Evolutionary conservation across 1,140 invertebrate genomes (phyloP).

Genomic region (Hylyphantes graminicola): DNA sequence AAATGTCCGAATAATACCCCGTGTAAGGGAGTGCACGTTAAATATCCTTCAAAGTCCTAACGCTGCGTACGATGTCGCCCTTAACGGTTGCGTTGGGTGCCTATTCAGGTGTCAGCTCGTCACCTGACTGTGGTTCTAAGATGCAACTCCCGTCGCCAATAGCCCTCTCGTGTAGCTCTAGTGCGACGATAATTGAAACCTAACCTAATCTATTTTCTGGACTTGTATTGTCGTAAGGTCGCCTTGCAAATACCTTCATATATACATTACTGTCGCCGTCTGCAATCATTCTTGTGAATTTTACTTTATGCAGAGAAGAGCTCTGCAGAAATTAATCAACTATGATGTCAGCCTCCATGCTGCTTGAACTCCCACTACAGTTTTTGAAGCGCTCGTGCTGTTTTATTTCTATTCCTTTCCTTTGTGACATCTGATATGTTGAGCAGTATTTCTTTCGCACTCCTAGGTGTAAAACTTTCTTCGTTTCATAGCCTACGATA

Average conservation of each 20-base stretch:
- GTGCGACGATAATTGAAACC: too few species aligned
- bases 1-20: too few species aligned
- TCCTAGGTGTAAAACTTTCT: constrained; percentile 67
- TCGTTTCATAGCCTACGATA: constrained; percentile 65
- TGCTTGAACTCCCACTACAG: constrained; percentile 65
- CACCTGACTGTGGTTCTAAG: too few species aligned
- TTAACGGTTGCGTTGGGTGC: too few species aligned
- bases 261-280: constrained; percentile 69
- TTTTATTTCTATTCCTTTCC: constrained; percentile 27
- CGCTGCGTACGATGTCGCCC: too few species aligned
- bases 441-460: constrained; percentile 68
- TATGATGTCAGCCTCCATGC: constrained; percentile 69
- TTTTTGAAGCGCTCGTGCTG: constrained; percentile 65
- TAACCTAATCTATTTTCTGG: too few species aligned
- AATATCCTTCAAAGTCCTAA: too few species aligned
- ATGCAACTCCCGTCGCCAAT: too few species aligned
- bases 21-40: too few species aligned
- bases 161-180: too few species aligned
- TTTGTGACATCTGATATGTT: constrained; percentile 62
- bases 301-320: constrained; percentile 65
- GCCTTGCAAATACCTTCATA: constrained; percentile 63
- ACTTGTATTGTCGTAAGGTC: constrained; percentile 61
- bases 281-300: constrained; percentile 66
- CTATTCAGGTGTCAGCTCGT: too few species aligned
- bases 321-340: constrained; percentile 67